Evolutionary conservation across 2,888 invertebrate genomes (phyloP), one percentile per base, ranked within the genome.

Genomic region (Sphinx pinastri): DNA sequence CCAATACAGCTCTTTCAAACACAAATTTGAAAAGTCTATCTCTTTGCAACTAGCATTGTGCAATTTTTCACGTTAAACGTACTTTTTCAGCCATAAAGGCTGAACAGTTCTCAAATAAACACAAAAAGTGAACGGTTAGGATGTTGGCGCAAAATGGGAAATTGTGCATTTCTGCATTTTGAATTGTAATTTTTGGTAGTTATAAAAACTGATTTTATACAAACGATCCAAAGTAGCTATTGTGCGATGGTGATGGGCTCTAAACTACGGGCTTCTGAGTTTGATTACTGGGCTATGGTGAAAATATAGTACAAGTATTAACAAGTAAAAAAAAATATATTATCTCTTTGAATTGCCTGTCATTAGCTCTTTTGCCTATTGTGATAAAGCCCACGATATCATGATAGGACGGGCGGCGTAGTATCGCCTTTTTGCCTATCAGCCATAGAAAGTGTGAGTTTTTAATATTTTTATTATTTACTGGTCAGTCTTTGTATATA

Each of bases 101-200:
- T 82, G 78, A 84, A 81, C 79, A 81, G 76, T 77, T 73, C 71
- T 75, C 71, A 78, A 79, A 84, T 82, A 83, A 79, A 77, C 77
- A 77, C 75, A 71, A 74, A 73, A 67, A 67, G 73, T 77, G 75
- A 78, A 75, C 75, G 72, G 71, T 57, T 67, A 57, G 71, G 54
- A 49, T n/a, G 59, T 7, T 67, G 71, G 72, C 31, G 31, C 69
- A 69, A 75, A 68, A 10, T 57, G 14, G 14, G 19, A 16, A 12
- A 45, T 47, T 16, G 47, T 47, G 68, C 47, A 25, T 47, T 51
- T 67, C 19, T 31, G 7, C 19, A 16, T 47, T 49, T 47, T 4
- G n/a, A 47, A 45, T 14, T 60, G 47, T 16, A 45, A 47, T 47
- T 47, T 60, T 47, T 60, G n/a, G 10, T 16, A 10, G 16, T 55